phyloP scores from a whole-genome alignment of 1,140 invertebrate genomes.

The Anthonomus grandis region DNA sequence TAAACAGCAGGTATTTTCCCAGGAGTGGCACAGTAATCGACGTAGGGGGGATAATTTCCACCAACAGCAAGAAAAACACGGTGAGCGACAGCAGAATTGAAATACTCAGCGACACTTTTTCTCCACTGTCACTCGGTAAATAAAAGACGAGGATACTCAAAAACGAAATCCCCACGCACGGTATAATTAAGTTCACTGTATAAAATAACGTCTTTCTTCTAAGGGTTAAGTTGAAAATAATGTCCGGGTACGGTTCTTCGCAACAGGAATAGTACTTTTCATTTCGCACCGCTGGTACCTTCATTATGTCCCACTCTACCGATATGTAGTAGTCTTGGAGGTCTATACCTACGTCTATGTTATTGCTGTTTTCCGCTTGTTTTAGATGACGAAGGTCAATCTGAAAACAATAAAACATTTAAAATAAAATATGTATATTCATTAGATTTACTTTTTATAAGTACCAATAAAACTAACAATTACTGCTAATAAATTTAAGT shows the following conservation, averaged over 20 bases:
- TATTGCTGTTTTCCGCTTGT: constrained; percentile 75
- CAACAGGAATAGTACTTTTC: constrained; percentile 90
- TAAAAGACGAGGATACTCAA: constrained; percentile 98
- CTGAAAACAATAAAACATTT: constrained; percentile 51
- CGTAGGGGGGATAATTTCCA: constrained; percentile 99
- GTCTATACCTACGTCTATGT: constrained; percentile 86
- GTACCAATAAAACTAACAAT: too few species aligned
- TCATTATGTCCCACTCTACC: constrained; percentile 96
- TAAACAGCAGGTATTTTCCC: constrained; percentile 98
- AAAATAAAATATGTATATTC: background rate
- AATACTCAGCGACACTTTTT: constrained; percentile 96
- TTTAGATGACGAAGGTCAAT: constrained; percentile 83
- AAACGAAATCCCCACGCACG: constrained; percentile 95
- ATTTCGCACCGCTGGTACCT: constrained; percentile 79
- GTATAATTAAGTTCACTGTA: constrained; percentile 94
- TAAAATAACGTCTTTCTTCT: constrained; percentile 96
- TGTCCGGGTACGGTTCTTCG: constrained; percentile 90
- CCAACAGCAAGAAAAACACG: constrained; percentile 97
- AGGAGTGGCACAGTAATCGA: constrained; percentile 95
- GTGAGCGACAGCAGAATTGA: constrained; percentile 97
- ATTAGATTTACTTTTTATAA: too few species aligned
- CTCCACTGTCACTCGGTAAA: constrained; percentile 95
- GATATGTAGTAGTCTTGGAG: constrained; percentile 93
- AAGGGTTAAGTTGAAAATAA: constrained; percentile 97
- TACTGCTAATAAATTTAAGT: too few species aligned